phyloP scores from a whole-genome alignment of 2,113 vertebrate genomes.

The Python bivittatus region DNA sequence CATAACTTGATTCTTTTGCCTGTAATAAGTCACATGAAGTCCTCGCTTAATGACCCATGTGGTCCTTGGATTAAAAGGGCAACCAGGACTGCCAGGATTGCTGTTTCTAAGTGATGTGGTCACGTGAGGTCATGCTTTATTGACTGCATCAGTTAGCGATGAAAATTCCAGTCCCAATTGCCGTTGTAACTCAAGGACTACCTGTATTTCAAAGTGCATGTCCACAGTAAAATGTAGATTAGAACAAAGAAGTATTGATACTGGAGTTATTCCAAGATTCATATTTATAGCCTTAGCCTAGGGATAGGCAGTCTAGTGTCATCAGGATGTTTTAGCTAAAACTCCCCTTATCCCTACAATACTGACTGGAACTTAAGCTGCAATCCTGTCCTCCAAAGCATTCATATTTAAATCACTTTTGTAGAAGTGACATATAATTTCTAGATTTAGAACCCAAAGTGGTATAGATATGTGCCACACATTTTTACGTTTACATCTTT shows the following conservation, averaged over 20 bases:
- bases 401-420: not conserved
- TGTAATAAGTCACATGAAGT: not conserved
- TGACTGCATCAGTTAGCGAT: not conserved
- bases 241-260: not conserved
- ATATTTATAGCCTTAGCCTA: not conserved
- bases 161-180: not conserved
- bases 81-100: not conserved
- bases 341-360: not conserved
- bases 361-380: not conserved
- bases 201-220: not conserved
- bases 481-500: not conserved
- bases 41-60: not conserved
- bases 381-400: not conserved
- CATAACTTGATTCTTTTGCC: not conserved
- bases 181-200: not conserved
- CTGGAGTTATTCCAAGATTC: not conserved
- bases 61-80: not conserved
- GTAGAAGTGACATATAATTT: not conserved
- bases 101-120: not conserved
- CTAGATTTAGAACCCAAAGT: not conserved
- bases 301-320: not conserved
- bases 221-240: not conserved
- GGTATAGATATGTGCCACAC: not conserved
- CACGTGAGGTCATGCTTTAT: not conserved
- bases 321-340: not conserved